These are phyloP conservation scores for Platerodrilus igneus DNA, from an alignment of 2,888 invertebrate genomes.

Conservation along the genomic window DNA sequence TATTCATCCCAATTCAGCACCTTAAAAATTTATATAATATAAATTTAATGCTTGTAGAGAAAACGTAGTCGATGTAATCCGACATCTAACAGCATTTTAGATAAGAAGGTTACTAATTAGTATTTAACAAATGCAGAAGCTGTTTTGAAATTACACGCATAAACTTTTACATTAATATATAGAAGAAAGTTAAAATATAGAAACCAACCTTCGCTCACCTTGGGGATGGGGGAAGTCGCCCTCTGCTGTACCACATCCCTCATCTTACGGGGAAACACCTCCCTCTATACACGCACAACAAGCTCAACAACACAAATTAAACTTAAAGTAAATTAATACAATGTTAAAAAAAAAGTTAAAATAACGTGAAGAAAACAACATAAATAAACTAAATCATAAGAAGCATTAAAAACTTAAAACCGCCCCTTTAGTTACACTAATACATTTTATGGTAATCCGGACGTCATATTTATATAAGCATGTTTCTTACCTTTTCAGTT, in stretches of 20 bases:
- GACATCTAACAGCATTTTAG: no score
- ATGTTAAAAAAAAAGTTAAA: constrained; percentile 28
- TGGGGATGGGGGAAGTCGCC: constrained; percentile 38
- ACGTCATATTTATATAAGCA: neutral
- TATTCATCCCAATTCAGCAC: no score
- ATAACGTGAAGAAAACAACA: constrained; percentile 46
- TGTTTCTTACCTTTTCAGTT: constrained; percentile 49
- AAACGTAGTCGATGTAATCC: no score
- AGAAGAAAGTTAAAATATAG: constrained; percentile 26
- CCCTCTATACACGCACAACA: constrained; percentile 55
- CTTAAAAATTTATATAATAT: no score
- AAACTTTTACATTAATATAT: no score
- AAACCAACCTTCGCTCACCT: constrained; percentile 39
- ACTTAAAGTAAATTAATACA: constrained; percentile 33
- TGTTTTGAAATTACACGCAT: no score
- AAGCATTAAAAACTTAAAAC: constrained; percentile 40
- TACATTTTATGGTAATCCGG: constrained; percentile 7
- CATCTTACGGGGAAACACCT: constrained; percentile 78
- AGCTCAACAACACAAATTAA: constrained; percentile 42
- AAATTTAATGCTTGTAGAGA: no score
- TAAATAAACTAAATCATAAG: constrained; percentile 54
- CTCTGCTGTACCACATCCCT: constrained; percentile 63
- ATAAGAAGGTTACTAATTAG: no score
- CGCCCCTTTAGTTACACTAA: constrained; percentile 16
- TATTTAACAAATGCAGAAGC: no score